Evolutionary conservation across 2,797 vertebrate species (phyloP).

Genomic region (Lagorchestes hirsutus): DNA sequence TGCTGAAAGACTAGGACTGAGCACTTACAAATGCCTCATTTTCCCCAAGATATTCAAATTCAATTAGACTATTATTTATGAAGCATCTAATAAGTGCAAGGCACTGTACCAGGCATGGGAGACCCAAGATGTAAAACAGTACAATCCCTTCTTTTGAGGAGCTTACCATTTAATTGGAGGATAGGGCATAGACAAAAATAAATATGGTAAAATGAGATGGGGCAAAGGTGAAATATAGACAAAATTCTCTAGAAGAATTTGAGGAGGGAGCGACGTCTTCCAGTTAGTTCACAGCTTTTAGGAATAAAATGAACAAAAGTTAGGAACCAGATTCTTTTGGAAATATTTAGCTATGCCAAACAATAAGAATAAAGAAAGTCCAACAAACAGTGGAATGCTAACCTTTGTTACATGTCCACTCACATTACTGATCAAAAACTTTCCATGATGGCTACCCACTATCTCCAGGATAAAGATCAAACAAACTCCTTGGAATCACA

Average conservation of each 20-base stretch:
- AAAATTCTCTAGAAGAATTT: not conserved
- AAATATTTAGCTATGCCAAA: not conserved
- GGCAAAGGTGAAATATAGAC: not conserved
- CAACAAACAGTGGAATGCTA: not conserved
- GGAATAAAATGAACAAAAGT: not conserved
- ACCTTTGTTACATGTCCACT: too few species aligned
- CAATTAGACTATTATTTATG: not conserved
- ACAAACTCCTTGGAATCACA: not conserved
- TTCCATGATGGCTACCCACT: too few species aligned
- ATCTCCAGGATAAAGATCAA: not conserved
- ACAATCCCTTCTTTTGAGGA: not conserved
- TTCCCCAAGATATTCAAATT: not conserved
- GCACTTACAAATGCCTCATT: not conserved
- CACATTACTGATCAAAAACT: too few species aligned
- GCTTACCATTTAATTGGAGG: not conserved
- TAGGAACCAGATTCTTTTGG: not conserved
- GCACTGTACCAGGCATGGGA: not conserved
- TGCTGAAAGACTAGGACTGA: not conserved
- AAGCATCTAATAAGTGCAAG: not conserved
- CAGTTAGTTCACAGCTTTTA: not conserved
- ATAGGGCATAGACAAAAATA: not conserved
- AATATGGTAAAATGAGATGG: not conserved
- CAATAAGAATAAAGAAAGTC: not conserved
- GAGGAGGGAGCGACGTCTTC: not conserved
- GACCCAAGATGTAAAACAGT: not conserved